Evolutionary conservation across 2,113 vertebrate genomes (phyloP).

Genomic region (Lepus americanus): DNA sequence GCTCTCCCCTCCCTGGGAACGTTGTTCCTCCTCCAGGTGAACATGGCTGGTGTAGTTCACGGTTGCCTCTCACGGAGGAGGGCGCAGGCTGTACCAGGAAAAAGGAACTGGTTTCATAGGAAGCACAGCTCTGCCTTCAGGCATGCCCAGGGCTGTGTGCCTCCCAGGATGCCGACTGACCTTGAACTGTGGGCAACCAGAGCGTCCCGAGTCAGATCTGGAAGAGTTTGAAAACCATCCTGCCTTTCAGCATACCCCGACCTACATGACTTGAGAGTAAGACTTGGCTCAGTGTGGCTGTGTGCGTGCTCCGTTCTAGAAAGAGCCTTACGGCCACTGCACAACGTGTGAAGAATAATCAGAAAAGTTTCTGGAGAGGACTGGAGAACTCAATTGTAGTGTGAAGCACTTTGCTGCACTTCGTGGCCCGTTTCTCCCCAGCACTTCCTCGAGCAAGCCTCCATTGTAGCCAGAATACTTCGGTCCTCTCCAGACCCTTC

Average conservation of each 20-base stretch:
- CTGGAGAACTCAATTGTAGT: constrained; percentile 43
- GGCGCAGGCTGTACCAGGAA: not conserved
- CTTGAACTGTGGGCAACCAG: not conserved
- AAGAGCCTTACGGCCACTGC: not conserved
- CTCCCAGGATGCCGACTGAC: not conserved
- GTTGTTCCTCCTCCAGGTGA: not conserved
- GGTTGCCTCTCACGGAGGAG: constrained; percentile 18
- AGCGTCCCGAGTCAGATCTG: not conserved
- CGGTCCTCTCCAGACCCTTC: constrained; percentile 76
- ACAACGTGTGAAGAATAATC: constrained; percentile 32
- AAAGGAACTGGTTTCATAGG: not conserved
- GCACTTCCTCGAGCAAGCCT: constrained; percentile 61
- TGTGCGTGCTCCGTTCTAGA: not conserved
- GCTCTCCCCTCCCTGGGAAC: constrained; percentile 36
- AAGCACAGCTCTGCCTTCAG: not conserved
- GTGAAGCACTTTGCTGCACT: constrained; percentile 34
- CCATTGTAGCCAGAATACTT: constrained; percentile 71
- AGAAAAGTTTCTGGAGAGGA: constrained; percentile 11
- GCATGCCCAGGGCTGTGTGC: not conserved
- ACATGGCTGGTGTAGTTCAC: constrained; percentile 41
- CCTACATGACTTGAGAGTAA: not conserved
- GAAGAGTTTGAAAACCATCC: constrained; percentile 42
- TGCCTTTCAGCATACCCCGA: not conserved
- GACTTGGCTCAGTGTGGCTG: not conserved
- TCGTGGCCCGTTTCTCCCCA: constrained; percentile 63